Percentiles rank a stretch among this genome's conserved stretches.
Conservation (phyloP, 2,888 invertebrate genomes). For the Drosophila robusta region DNA sequence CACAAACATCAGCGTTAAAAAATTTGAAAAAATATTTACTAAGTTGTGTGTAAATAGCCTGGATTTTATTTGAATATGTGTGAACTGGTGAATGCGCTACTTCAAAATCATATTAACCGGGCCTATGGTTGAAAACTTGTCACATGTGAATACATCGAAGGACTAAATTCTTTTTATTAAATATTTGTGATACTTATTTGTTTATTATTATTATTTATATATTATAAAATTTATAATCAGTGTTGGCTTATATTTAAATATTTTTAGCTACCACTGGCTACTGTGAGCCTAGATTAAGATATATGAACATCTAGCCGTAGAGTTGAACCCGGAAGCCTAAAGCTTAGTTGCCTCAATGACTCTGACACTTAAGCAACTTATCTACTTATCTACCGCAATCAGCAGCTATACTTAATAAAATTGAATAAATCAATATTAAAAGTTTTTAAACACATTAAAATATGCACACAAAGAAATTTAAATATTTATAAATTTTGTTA, state of each 20-base stretch:
- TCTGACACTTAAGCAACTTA: background rate
- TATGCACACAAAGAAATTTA: background rate
- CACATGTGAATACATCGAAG: too few species aligned
- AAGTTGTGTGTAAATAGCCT: constrained; percentile 22
- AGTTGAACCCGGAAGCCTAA: background rate
- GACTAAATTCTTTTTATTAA: too few species aligned
- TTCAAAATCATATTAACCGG: background rate
- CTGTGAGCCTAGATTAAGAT: too few species aligned
- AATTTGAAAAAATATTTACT: constrained; percentile 25
- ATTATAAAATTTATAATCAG: too few species aligned
- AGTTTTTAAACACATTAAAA: too few species aligned
- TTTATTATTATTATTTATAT: too few species aligned
- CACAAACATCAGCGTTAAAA: constrained; percentile 45
- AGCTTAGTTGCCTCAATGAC: background rate
- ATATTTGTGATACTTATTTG: too few species aligned
- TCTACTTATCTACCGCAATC: background rate
- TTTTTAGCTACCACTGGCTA: too few species aligned
- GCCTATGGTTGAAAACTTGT: too few species aligned
- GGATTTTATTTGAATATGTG: background rate
- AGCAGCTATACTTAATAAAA: background rate
- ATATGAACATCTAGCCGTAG: too few species aligned
- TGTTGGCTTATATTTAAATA: too few species aligned
- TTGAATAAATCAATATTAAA: background rate
- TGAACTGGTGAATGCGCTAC: constrained; percentile 38
- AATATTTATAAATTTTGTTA: background rate